Evolutionary conservation across 1,140 invertebrate genomes (phyloP).

Genomic region (Brachionus rotundiformis): DNA sequence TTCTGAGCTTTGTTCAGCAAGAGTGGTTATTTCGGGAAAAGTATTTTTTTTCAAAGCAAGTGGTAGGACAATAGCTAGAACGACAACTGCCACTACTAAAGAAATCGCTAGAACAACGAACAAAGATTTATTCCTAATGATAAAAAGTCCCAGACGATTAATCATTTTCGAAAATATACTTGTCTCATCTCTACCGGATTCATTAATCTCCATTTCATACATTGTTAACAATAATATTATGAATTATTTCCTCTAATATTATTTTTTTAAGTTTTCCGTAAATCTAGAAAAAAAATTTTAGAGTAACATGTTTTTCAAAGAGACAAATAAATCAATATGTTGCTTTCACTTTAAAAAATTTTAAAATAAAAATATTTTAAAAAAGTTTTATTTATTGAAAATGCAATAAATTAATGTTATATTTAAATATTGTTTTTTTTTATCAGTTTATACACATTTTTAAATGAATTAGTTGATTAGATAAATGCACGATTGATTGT

Average conservation of each 20-base stretch:
- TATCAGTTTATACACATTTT: background rate
- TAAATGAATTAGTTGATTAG: background rate
- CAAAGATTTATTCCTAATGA: background rate
- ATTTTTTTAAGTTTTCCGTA: background rate
- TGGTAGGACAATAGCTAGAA: background rate
- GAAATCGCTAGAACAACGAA: conserved; percentile 1
- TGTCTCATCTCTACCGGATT: background rate
- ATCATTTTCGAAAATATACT: background rate
- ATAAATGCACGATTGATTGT: background rate
- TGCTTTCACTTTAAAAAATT: background rate
- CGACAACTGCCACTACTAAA: background rate
- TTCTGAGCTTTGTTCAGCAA: background rate
- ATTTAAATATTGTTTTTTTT: background rate
- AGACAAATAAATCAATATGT: conserved; percentile 23
- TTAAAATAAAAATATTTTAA: background rate
- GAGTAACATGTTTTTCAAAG: background rate
- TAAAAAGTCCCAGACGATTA: background rate
- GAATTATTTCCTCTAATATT: background rate
- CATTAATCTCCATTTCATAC: conserved; percentile 23
- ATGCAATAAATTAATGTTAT: background rate
- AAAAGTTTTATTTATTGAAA: background rate
- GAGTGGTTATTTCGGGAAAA: background rate
- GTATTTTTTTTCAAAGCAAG: background rate
- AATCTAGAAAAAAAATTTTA: background rate
- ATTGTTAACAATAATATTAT: background rate